These are phyloP conservation scores for Sebastes steindachneri DNA, from an alignment of 2,797 vertebrate species.

Conservation along the genomic window DNA sequence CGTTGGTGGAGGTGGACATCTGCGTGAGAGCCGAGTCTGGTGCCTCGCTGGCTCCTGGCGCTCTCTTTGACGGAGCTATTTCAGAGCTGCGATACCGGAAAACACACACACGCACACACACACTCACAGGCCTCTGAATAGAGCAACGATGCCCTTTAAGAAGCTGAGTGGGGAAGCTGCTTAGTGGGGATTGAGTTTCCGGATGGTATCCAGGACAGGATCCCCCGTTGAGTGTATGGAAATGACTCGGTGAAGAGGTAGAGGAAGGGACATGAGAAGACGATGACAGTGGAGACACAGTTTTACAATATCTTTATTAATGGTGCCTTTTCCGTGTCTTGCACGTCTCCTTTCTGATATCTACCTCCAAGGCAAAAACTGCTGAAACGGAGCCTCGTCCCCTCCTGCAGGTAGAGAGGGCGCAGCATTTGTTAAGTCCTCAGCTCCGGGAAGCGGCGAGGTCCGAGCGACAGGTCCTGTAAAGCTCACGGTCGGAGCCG, in stretches of 20 bases:
- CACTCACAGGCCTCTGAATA: slow-evolving; percentile 52
- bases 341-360: background rate
- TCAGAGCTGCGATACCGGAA: slow-evolving; percentile 57
- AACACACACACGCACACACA: slow-evolving; percentile 22
- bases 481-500: background rate
- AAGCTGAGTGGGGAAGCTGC: slow-evolving; percentile 37
- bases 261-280: background rate
- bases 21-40: slow-evolving; percentile 40
- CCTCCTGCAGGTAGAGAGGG: no score
- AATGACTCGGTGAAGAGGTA: slow-evolving; percentile 25
- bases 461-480: fast-evolving
- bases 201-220: slow-evolving; percentile 46
- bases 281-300: background rate
- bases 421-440: fast-evolving
- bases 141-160: slow-evolving; percentile 64
- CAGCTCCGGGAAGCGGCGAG: no score
- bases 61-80: slow-evolving; percentile 60
- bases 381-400: background rate
- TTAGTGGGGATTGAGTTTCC: slow-evolving; percentile 51
- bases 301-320: background rate
- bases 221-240: slow-evolving; percentile 33
- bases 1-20: slow-evolving; percentile 37
- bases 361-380: background rate
- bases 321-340: background rate
- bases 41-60: slow-evolving; percentile 58